Base-by-base conservation (phyloP, 2,888 invertebrate species). In the Syrphus vitripennis region DNA sequence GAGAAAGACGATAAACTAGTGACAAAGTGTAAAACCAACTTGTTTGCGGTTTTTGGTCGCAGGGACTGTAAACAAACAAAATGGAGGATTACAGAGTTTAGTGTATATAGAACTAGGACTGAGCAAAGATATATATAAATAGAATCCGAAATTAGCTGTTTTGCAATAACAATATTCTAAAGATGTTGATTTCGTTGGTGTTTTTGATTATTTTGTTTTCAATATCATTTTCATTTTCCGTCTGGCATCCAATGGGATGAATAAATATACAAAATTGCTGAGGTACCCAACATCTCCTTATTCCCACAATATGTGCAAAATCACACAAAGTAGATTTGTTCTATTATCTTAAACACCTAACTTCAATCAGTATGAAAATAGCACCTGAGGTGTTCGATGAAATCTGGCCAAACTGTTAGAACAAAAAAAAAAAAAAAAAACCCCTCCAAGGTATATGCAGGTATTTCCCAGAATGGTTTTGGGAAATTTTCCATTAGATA, bases 401-500 rank as follows among this genome's bases (percentile, higher is more conserved):
- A 31, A 67, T 53, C 53, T 69, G 76, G 69, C 67, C 81, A 72
- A 72, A 80, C 69, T 50, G n/a, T 26, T 31, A n/a, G 45, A 21
- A 70, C 50, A 37, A 19, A 70, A 12, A 40, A 16, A n/a, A 48
- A 14, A 37, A 37, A 12, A 31, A 48, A 14, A 37, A 37, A 12
- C 19, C 21, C 37, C 7, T 4, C 55, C 10, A 1, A 1, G 34
- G 4, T 9, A 31, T 40, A 12, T 16, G 16, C 5, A 6, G 31
- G 34, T 34, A 21, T 37, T 16, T 45, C 6, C n/a, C 34, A 55
- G 67, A 37, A 34, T 70, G 69, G 59, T 74, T 75, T 48, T 50
- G 76, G 67, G 61, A 69, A 48, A 71, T 69, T 61, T 61, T 72
- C 63, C 81, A 80, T 76, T 69, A 69, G 76, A 81, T 72, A 84